These are phyloP conservation scores for Desoria tigrina DNA, from an alignment of 2,888 invertebrate species.

Conservation along the genomic window DNA sequence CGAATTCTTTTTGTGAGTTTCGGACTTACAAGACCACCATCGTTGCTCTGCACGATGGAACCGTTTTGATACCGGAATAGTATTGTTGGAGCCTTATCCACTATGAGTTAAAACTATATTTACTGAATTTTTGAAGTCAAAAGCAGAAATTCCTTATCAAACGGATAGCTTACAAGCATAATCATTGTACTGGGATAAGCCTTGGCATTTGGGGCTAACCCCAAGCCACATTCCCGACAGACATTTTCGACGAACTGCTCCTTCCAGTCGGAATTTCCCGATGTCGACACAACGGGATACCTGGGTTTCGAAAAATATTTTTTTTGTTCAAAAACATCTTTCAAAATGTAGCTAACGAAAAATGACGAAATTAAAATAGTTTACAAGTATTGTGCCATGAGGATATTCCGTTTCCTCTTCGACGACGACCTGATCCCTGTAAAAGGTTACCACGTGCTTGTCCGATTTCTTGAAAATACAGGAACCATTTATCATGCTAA, in stretches of 20 bases:
- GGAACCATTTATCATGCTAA: conserved; percentile 57
- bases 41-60: conserved; percentile 82
- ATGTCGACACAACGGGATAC: conserved; percentile 75
- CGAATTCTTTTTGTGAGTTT: no score
- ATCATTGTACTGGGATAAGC: background rate
- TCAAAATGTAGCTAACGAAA: no score
- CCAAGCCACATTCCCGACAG: conserved; percentile 64
- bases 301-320: conserved; percentile 55
- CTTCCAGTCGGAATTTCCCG: conserved; percentile 78
- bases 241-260: conserved; percentile 71
- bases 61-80: conserved; percentile 60
- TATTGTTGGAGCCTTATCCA: conserved; percentile 44
- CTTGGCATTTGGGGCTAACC: background rate
- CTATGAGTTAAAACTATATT: conserved; percentile 4
- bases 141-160: no score
- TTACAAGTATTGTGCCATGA: conserved; percentile 69
- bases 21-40: conserved; percentile 71
- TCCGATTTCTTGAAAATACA: conserved; percentile 77
- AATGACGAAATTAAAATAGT: no score
- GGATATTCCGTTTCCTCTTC: conserved; percentile 77
- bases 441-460: conserved; percentile 70
- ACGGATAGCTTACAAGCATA: background rate
- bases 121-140: no score
- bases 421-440: conserved; percentile 74
- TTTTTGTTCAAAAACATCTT: no score